Conservation (phyloP, 2,797 vertebrate species). For the Alfaro cultratus region DNA sequence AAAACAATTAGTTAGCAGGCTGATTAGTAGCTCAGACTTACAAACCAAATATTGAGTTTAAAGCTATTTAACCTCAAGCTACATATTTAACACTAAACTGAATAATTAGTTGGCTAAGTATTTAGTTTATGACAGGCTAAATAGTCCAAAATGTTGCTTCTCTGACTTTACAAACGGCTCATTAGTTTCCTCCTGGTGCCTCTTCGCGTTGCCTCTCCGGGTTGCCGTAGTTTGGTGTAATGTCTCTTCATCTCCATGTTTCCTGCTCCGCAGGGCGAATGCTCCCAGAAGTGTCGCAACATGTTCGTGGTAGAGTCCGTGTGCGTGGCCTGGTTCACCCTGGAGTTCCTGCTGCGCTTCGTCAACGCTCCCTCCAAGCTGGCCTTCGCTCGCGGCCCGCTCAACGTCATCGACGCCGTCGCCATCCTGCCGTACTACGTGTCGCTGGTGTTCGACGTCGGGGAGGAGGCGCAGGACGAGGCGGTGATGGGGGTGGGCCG, state of each 20-base stretch:
- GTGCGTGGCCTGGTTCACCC: constrained; percentile 95
- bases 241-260: not conserved
- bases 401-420: constrained; percentile 93
- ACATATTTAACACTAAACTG: too few relatives aligned
- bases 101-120: too few relatives aligned
- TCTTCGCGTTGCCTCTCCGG: too few relatives aligned
- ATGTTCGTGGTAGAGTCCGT: constrained; percentile 95
- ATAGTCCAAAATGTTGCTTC: too few relatives aligned
- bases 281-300: constrained; percentile 69
- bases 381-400: constrained; percentile 89
- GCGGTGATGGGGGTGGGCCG: constrained; percentile 66
- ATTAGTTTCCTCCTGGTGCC: too few relatives aligned
- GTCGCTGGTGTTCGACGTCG: constrained; percentile 86
- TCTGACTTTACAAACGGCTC: not conserved
- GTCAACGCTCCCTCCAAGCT: constrained; percentile 91
- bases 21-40: too few relatives aligned
- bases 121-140: not conserved
- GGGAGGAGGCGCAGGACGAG: constrained; percentile 79
- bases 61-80: too few relatives aligned
- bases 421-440: constrained; percentile 97
- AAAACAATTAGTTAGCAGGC: too few relatives aligned
- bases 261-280: constrained; percentile 6
- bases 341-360: constrained; percentile 89
- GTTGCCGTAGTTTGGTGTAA: not conserved
- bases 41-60: too few relatives aligned